Percentiles rank a stretch among this genome's conserved stretches.
phyloP scores from a whole-genome alignment of 2,113 vertebrate species.

The Struthidea cinerea region DNA sequence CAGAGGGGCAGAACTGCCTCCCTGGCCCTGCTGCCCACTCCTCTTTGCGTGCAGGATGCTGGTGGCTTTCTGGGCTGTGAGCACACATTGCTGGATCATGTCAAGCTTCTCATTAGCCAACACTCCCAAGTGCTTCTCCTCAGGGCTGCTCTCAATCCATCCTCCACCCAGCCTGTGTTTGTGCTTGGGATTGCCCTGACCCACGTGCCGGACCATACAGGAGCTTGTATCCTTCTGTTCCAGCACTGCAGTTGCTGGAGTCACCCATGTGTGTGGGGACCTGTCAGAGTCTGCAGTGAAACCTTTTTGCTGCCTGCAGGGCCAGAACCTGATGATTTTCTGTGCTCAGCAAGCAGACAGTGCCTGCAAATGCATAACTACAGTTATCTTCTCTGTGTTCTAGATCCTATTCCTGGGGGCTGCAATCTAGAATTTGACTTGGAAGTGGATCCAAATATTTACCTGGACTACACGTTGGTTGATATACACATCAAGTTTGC shows the following conservation, averaged over 20 bases:
- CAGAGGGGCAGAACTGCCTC: not conserved
- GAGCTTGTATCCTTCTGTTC: not conserved
- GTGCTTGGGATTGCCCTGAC: not conserved
- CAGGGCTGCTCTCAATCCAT: not conserved
- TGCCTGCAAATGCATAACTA: not conserved
- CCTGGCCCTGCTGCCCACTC: not conserved
- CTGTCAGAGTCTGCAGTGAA: not conserved
- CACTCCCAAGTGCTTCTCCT: not conserved
- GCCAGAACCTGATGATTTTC: not conserved
- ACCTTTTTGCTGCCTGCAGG: not conserved
- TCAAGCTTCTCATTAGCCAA: not conserved
- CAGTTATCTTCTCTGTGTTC: not conserved
- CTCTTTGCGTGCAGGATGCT: not conserved
- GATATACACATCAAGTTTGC: constrained; percentile 85
- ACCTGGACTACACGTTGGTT: constrained; percentile 85
- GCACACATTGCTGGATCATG: accelerated
- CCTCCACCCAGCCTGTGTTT: not conserved
- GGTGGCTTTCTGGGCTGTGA: not conserved
- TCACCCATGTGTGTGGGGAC: not conserved
- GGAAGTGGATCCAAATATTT: constrained; percentile 87
- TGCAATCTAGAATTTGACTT: constrained; percentile 87
- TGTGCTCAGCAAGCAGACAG: not conserved
- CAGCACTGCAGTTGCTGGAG: not conserved
- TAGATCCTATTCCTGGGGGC: constrained; percentile 92
- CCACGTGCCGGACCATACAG: not conserved